Evolutionary conservation across 2,797 vertebrate genomes (phyloP), one percentile per base, ranked within the genome.

Genomic region (Lycodopsis pacificus): DNA sequence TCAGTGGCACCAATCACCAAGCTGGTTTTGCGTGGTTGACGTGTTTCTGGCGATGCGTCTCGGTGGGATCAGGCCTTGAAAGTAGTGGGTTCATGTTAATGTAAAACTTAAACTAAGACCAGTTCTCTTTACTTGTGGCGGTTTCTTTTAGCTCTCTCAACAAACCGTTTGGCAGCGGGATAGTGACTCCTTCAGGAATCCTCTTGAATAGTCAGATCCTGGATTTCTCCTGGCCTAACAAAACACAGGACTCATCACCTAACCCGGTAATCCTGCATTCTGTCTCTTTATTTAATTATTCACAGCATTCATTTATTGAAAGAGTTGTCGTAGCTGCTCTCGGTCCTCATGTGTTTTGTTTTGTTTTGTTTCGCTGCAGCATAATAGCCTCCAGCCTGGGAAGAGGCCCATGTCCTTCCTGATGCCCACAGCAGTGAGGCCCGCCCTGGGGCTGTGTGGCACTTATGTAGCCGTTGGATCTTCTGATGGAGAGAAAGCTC

Each of bases 121-220:
- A 22, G n/a, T 48, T 70, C 36, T 54, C 53, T 56, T 76, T 73
- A 9, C 20, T 48, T 66, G 10, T 79, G 51, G 32, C 19, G 34
- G 1, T 46, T 46, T 81, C 1, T 77, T 82, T 72, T 85, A 99
- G 98, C 93, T 99, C 98, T 44, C 87, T 99, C 75, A 99, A 99
- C 92, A 97, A 94, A 85, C 98, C 97, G 2, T 99, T 99, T 82
- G 98, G 98, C 80, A 99, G 98, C 46, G 93, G 96, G 65, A 97
- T 99, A 73, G 91, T 99, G 86, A 99, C 97, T 13, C 88, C 96
- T 19, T 98, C 98, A 6, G 98, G 98, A 82, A 95, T 99, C 79
- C 96, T 99, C 59, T 93, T 99, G 38, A 99, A 99, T 89, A 99
- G 98, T 88, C 97, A 99, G 91, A 98, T 99, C 91, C 88, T 98